A percentile compares a stretch with the other conserved stretches of the same genome.
Conservation (phyloP, 2,888 invertebrate genomes). For the Eupelmus urozonus region DNA sequence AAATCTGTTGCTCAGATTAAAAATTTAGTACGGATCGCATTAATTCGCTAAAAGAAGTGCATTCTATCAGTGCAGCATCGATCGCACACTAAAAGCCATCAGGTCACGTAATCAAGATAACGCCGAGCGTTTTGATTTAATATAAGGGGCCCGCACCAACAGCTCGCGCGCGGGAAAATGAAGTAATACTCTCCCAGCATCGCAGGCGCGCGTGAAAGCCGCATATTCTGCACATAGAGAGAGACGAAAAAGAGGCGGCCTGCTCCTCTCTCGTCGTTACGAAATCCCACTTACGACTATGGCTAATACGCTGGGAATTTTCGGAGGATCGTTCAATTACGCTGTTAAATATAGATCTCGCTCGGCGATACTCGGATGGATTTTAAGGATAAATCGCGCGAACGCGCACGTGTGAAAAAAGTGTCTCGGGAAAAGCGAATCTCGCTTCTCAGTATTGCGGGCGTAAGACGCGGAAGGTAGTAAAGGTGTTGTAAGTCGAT, state of each 20-base stretch:
- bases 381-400: slow-evolving; percentile 12
- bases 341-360: neutral
- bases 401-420: neutral
- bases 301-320: slow-evolving; percentile 21
- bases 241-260: neutral
- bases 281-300: neutral
- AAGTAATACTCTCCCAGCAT: slow-evolving; percentile 12
- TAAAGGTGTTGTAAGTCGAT: neutral
- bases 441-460: neutral
- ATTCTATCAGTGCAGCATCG: too few relatives aligned
- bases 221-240: neutral
- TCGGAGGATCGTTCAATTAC: slow-evolving; percentile 19
- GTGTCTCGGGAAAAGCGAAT: neutral
- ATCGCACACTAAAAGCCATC: too few relatives aligned
- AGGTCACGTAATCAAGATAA: slow-evolving; percentile 1
- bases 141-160: neutral
- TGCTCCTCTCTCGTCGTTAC: neutral
- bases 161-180: slow-evolving; percentile 10
- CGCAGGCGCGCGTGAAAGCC: neutral
- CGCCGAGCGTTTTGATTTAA: slow-evolving; percentile 27
- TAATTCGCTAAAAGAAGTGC: too few relatives aligned
- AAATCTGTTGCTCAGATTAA: too few relatives aligned
- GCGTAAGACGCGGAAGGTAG: slow-evolving; percentile 1
- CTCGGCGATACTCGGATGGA: neutral
- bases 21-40: too few relatives aligned